A percentile compares a stretch with the other conserved stretches of the same genome.
Evolutionary conservation across 2,797 vertebrate genomes (phyloP).

Genomic region (Fistularia commersonii): DNA sequence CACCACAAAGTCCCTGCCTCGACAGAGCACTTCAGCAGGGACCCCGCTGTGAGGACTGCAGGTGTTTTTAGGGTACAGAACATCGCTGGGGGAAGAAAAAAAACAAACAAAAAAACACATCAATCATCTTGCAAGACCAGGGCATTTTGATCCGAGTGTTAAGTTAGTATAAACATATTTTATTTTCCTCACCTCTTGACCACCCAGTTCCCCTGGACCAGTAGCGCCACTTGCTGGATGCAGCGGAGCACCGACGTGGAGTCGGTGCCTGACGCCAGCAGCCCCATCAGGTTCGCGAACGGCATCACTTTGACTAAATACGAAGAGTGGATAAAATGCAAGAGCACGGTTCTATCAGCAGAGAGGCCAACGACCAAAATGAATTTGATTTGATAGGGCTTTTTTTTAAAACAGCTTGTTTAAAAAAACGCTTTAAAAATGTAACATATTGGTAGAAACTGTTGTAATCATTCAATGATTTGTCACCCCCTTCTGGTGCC

Average conservation of each 20-base stretch:
- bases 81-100: constrained; percentile 78
- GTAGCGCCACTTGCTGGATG: constrained; percentile 97
- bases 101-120: background rate
- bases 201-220: constrained; percentile 98
- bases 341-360: background rate
- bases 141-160: background rate
- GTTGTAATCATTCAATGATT: too few species aligned
- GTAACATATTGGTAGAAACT: too few species aligned
- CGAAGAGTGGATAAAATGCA: background rate
- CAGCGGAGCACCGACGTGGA: constrained; percentile 89
- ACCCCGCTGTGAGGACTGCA: constrained; percentile 95
- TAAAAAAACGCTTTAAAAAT: too few species aligned
- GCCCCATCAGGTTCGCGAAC: constrained; percentile 94
- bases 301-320: constrained; percentile 92
- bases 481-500: too few species aligned
- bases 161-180: background rate
- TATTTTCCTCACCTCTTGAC: constrained; percentile 86
- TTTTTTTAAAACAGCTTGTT: too few species aligned
- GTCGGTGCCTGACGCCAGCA: constrained; percentile 88
- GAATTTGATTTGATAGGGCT: too few species aligned
- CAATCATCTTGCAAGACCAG: too few species aligned
- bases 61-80: constrained; percentile 94
- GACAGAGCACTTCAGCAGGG: constrained; percentile 92
- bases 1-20: constrained; percentile 95
- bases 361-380: too few species aligned